A percentile compares a stretch with the other conserved stretches of the same genome.
Conservation (phyloP, 2,797 vertebrate genomes). For the Sebastes hubbsi region DNA sequence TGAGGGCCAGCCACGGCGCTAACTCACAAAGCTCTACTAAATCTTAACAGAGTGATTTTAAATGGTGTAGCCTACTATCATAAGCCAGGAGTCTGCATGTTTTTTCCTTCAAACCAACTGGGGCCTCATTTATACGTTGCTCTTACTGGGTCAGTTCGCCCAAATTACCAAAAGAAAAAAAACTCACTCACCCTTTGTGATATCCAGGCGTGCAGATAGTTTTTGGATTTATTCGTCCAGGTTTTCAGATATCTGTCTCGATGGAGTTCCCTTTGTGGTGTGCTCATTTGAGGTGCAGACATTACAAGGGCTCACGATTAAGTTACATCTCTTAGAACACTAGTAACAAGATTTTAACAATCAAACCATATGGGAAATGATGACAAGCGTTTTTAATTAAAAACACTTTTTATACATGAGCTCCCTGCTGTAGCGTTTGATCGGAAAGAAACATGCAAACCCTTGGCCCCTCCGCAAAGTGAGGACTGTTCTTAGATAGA, state of each 20-base stretch:
- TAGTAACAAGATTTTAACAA: not conserved
- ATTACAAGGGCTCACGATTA: not conserved
- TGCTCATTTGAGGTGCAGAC: not conserved
- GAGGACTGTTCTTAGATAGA: not conserved
- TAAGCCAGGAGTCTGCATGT: constrained; percentile 35
- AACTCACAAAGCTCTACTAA: constrained; percentile 42
- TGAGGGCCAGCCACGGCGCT: constrained; percentile 20
- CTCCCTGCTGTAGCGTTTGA: not conserved
- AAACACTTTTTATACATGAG: not conserved
- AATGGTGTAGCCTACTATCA: not conserved
- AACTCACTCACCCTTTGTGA: not conserved
- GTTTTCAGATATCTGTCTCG: not conserved
- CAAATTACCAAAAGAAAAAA: not conserved
- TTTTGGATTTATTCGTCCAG: not conserved
- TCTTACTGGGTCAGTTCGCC: constrained; percentile 3
- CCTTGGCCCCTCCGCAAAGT: constrained; percentile 10
- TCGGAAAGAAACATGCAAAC: constrained; percentile 37
- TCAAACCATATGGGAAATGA: not conserved
- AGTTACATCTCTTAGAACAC: not conserved
- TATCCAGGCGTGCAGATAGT: not conserved
- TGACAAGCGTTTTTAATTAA: not conserved
- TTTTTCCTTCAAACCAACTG: constrained; percentile 25
- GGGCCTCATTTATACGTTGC: constrained; percentile 16
- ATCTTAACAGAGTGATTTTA: constrained; percentile 39
- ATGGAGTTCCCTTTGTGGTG: not conserved